Evolutionary conservation across 2,888 invertebrate genomes (phyloP).

Genomic region (Argyresthia goedartella): DNA sequence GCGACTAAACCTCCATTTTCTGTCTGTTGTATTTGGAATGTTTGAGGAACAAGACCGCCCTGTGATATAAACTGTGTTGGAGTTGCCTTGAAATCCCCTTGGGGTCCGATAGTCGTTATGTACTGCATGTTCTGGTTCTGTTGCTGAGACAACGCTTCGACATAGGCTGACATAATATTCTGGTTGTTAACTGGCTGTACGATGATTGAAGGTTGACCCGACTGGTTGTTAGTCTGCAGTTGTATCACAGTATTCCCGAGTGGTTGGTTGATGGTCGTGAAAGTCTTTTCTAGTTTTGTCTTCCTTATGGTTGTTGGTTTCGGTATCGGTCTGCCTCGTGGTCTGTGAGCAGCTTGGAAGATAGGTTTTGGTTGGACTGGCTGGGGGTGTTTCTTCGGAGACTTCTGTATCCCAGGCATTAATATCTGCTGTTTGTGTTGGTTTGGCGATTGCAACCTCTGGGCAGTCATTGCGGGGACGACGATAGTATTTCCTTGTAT

Average conservation of each 20-base stretch:
- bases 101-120: constrained; percentile 77
- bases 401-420: constrained; percentile 54
- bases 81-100: constrained; percentile 67
- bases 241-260: constrained; percentile 69
- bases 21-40: constrained; percentile 73
- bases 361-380: constrained; percentile 63
- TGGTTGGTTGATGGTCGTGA: constrained; percentile 55
- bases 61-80: constrained; percentile 70
- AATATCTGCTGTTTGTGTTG: constrained; percentile 60
- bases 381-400: constrained; percentile 59
- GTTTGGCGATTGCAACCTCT: constrained; percentile 54
- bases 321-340: constrained; percentile 55
- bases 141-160: constrained; percentile 78
- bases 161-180: constrained; percentile 74
- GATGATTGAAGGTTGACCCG: constrained; percentile 75
- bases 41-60: constrained; percentile 67
- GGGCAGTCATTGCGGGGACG: constrained; percentile 57
- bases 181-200: constrained; percentile 75
- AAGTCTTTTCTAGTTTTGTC: constrained; percentile 61
- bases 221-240: constrained; percentile 66
- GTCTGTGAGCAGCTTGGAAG: constrained; percentile 54
- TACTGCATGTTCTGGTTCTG: constrained; percentile 82
- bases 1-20: constrained; percentile 73
- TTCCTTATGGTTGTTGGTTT: constrained; percentile 59
- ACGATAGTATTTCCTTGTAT: constrained; percentile 61